Evolutionary conservation across 2,888 invertebrate genomes (phyloP).

Genomic region (Hypercompe scribonia): DNA sequence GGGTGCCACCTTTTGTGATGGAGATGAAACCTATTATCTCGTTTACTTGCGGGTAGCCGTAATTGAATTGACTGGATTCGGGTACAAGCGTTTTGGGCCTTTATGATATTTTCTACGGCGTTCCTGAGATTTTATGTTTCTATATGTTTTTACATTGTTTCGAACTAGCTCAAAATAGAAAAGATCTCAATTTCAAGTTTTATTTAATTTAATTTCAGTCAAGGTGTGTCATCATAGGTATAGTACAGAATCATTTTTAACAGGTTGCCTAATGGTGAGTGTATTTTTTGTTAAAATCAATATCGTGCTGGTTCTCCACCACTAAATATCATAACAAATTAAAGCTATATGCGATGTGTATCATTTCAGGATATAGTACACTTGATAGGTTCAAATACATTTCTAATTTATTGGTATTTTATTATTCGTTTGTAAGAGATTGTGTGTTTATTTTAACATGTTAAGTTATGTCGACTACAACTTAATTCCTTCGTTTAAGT

Average conservation of each 20-base stretch:
- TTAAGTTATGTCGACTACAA: background rate
- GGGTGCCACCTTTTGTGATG: constrained; percentile 61
- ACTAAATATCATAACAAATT: too few species aligned
- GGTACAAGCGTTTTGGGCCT: constrained; percentile 11
- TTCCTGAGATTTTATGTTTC: constrained; percentile 8
- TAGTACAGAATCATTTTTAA: background rate
- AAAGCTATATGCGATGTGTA: too few species aligned
- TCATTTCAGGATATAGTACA: too few species aligned
- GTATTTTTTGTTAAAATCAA: background rate
- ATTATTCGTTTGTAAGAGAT: background rate
- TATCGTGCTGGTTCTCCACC: background rate
- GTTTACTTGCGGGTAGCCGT: constrained; percentile 26
- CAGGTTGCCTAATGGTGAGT: background rate
- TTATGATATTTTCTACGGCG: constrained; percentile 9
- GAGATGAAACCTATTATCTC: constrained; percentile 45
- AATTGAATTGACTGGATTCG: constrained; percentile 28
- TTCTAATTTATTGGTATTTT: too few species aligned
- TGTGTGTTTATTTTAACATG: background rate
- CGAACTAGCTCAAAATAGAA: background rate
- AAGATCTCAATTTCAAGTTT: background rate
- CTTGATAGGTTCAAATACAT: too few species aligned
- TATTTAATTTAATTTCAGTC: too few species aligned
- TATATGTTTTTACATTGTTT: background rate
- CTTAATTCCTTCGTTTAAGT: background rate
- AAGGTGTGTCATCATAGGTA: too few species aligned